phyloP scores from a whole-genome alignment of 2,888 invertebrate species.

The Luffia ferchaultella region DNA sequence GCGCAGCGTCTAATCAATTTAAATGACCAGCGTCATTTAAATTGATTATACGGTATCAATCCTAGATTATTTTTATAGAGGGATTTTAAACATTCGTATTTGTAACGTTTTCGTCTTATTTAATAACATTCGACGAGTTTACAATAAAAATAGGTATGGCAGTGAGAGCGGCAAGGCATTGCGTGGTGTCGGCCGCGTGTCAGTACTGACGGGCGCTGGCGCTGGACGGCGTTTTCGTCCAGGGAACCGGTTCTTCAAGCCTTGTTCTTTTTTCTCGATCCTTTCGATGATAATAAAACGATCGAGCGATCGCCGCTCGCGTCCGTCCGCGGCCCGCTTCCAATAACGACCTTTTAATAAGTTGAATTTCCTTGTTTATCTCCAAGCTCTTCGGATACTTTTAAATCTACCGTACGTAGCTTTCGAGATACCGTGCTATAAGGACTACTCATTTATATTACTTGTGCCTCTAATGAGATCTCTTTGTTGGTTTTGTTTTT shows the following conservation, averaged over 20 bases:
- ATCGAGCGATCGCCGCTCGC: neutral
- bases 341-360: constrained; percentile 4
- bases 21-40: too few relatives aligned
- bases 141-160: too few relatives aligned
- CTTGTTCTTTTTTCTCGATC: neutral
- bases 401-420: neutral
- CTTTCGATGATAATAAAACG: constrained; percentile 1
- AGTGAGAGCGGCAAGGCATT: too few relatives aligned
- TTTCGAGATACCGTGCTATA: neutral
- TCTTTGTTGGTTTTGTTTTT: too few relatives aligned
- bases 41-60: too few relatives aligned
- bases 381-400: neutral
- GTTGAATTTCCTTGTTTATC: neutral
- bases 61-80: too few relatives aligned
- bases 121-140: too few relatives aligned
- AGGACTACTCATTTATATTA: neutral
- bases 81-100: too few relatives aligned
- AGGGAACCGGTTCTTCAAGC: neutral
- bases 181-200: too few relatives aligned
- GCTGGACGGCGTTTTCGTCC: neutral
- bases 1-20: too few relatives aligned
- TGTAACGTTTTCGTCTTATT: too few relatives aligned
- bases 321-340: neutral
- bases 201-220: too few relatives aligned
- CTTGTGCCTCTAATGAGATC: neutral